phyloP scores from a whole-genome alignment of 2,113 vertebrate species.

The Catharus minimus region DNA sequence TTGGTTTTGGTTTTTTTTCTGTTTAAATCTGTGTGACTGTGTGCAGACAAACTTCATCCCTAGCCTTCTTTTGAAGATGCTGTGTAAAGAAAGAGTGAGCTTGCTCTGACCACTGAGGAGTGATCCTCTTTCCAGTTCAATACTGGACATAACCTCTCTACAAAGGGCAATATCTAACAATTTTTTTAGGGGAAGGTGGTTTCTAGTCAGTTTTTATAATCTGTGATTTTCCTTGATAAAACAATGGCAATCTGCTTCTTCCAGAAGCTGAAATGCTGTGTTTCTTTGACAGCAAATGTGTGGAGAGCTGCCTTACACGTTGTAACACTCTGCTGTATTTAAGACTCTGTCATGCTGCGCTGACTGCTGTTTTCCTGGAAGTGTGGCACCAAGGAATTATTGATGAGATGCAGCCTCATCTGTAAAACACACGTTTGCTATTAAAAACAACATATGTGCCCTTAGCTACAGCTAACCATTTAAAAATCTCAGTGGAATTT shows the following conservation, averaged over 20 bases:
- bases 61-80: background rate
- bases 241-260: background rate
- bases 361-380: background rate
- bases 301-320: background rate
- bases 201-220: slow-evolving; percentile 4
- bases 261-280: background rate
- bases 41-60: background rate
- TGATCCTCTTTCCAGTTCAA: background rate
- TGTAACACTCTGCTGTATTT: background rate
- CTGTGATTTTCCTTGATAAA: slow-evolving; percentile 9
- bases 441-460: background rate
- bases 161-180: background rate
- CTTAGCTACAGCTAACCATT: background rate
- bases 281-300: background rate
- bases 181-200: background rate
- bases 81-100: background rate
- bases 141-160: background rate
- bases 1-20: background rate
- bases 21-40: background rate
- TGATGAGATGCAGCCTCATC: background rate
- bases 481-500: background rate
- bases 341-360: background rate
- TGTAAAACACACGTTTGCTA: background rate
- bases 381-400: background rate
- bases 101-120: background rate